Evolutionary conservation across 1,140 invertebrate species (phyloP), one percentile per base, ranked within the genome.

Genomic region (Macrotrachela quadricornifera): DNA sequence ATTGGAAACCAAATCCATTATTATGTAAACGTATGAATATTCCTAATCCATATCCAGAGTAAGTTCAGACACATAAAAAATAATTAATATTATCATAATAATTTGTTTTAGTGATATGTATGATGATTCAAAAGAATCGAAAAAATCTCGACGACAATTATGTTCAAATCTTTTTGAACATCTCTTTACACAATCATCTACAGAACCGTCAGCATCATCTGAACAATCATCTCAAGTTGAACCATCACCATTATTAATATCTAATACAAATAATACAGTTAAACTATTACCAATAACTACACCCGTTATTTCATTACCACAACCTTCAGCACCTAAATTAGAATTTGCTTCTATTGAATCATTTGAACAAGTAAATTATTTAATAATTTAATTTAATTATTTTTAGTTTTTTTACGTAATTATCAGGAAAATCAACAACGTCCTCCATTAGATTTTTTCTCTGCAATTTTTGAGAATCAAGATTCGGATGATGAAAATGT

Each of bases 11-110:
- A 1, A 76, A 79, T 50, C 73, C 78, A 50, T 62, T 91, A 14
- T 70, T 99, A 0, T 95, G 85, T 63, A 85, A 85, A 62, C 72
- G 88, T 42, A 95, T 95, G 62, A 96, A 97, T 66, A 79, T 97
- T 11, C 81, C 86, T 0, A 81, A 92, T 69, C 85, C 87, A 0
- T 79, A 76, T 61, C 74, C 76, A 55, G 72, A 75, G 72, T 76
- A 62, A 63, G 62, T 59, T 14, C 50, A 54, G n/a, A n/a, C n/a
- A n/a, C 14, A 17, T 15, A 36, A 14, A n/a, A 15, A n/a, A 18
- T 16, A 11, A 30, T 13, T 13, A 14, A n/a, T 50, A 15, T 30
- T 15, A 10, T 15, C 36, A 14, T 14, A 46, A 39, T 37, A 21
- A 18, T 44, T 36, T 37, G 30, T 15, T 12, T 39, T 36, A 44